Evolutionary conservation across 2,797 vertebrate species (phyloP).

Genomic region (Acanthornis magna): DNA sequence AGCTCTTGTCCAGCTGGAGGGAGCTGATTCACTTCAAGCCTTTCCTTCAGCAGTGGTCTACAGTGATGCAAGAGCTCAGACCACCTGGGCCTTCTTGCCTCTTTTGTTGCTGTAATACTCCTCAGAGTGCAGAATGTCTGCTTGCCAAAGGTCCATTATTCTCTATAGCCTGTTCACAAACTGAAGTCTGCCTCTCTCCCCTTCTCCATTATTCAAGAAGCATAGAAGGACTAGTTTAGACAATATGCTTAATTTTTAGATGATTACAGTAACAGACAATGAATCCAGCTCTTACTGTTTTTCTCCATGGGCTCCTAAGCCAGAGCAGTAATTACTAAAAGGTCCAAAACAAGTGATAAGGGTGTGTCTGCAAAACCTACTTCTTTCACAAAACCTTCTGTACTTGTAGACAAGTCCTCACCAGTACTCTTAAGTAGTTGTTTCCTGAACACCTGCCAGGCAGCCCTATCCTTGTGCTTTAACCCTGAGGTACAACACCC

Average conservation of each 20-base stretch:
- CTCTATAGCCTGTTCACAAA: neutral
- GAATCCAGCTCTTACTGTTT: neutral
- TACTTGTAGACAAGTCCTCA: neutral
- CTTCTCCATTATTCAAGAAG: neutral
- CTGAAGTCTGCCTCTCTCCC: neutral
- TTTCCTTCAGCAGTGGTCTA: neutral
- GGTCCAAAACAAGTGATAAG: neutral
- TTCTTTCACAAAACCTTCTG: neutral
- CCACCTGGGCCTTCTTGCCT: neutral
- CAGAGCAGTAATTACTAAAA: neutral
- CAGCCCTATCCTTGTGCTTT: neutral
- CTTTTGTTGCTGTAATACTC: neutral
- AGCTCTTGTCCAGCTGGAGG: neutral
- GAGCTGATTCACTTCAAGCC: neutral
- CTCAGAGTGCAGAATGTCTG: neutral
- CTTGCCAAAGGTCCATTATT: neutral
- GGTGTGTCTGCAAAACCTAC: neutral
- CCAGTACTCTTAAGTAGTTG: neutral
- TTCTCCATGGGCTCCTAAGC: neutral
- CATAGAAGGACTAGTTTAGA: neutral
- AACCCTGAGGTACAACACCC: neutral
- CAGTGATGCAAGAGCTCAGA: neutral
- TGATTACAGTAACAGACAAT: neutral
- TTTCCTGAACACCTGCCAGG: neutral
- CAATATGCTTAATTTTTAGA: neutral